These are phyloP conservation scores for Mobula hypostoma DNA, from an alignment of 2,113 vertebrate genomes.

Conservation along the genomic window DNA sequence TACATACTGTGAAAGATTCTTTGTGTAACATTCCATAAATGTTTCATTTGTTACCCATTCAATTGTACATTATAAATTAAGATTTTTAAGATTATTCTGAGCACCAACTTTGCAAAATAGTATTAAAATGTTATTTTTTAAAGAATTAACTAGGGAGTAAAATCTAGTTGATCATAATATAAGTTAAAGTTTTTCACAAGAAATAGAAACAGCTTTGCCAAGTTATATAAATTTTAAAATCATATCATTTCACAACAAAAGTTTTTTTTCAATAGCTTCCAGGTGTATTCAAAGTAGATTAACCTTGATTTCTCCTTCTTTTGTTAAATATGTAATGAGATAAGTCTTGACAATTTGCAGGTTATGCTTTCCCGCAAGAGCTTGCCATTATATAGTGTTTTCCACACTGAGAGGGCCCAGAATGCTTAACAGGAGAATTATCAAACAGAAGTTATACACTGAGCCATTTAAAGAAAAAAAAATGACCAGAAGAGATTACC, in stretches of 20 bases:
- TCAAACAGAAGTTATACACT: no score
- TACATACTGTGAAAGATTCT: neutral
- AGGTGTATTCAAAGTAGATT: neutral
- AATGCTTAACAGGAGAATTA: no score
- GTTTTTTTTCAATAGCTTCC: neutral
- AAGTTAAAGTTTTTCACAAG: neutral
- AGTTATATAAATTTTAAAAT: slow-evolving; percentile 5
- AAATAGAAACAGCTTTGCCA: neutral
- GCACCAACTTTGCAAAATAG: neutral
- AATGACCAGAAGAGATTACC: no score
- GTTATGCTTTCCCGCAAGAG: no score
- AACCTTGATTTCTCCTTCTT: neutral
- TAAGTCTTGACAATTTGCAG: neutral
- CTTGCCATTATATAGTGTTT: no score
- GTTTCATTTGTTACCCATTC: neutral
- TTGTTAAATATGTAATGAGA: neutral
- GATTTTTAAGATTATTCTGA: neutral
- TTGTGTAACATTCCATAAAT: neutral
- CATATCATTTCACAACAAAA: neutral
- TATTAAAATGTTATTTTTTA: neutral
- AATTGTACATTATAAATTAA: neutral
- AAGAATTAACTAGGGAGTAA: neutral
- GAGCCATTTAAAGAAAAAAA: no score
- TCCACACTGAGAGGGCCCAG: no score
- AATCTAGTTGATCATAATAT: neutral